These are phyloP conservation scores for Tanypteryx hageni DNA, from an alignment of 2,888 invertebrate genomes.

Conservation along the genomic window DNA sequence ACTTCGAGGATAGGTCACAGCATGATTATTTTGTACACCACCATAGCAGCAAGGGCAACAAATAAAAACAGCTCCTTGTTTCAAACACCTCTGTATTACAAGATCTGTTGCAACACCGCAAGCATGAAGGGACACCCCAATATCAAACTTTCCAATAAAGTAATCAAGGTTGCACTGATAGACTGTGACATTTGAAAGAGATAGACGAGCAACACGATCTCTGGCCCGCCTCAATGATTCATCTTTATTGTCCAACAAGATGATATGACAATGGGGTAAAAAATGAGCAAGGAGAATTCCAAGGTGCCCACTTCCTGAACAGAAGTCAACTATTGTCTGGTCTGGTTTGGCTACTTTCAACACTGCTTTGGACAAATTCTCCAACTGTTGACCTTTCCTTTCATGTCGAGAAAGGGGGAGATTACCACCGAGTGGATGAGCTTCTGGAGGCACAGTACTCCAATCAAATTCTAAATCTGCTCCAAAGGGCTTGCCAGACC, in stretches of 20 bases:
- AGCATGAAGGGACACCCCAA: conserved; percentile 94
- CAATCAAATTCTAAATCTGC: conserved; percentile 80
- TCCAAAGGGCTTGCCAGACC: conserved; percentile 73
- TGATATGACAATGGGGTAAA: conserved; percentile 86
- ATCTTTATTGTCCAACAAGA: conserved; percentile 95
- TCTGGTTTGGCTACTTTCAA: conserved; percentile 82
- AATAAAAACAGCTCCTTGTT: conserved; percentile 87
- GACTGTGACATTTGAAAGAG: conserved; percentile 85
- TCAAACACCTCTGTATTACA: conserved; percentile 89
- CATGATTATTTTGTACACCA: conserved; percentile 87
- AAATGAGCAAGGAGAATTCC: conserved; percentile 90
- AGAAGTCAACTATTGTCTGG: conserved; percentile 92
- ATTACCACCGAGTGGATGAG: conserved; percentile 87
- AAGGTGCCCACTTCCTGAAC: conserved; percentile 95
- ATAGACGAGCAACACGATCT: conserved; percentile 81
- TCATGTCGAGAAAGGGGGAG: conserved; percentile 85
- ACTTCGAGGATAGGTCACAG: conserved; percentile 90
- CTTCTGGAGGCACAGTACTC: conserved; percentile 83
- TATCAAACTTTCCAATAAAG: conserved; percentile 84
- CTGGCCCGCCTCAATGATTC: conserved; percentile 87
- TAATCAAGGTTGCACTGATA: conserved; percentile 94
- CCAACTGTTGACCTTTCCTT: conserved; percentile 91
- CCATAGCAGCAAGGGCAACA: conserved; percentile 97
- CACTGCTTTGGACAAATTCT: conserved; percentile 88
- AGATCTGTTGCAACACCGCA: conserved; percentile 97